A percentile compares a stretch with the other conserved stretches of the same genome.
Conservation (phyloP, 2,113 vertebrate genomes). For the Xiphophorus couchianus region DNA sequence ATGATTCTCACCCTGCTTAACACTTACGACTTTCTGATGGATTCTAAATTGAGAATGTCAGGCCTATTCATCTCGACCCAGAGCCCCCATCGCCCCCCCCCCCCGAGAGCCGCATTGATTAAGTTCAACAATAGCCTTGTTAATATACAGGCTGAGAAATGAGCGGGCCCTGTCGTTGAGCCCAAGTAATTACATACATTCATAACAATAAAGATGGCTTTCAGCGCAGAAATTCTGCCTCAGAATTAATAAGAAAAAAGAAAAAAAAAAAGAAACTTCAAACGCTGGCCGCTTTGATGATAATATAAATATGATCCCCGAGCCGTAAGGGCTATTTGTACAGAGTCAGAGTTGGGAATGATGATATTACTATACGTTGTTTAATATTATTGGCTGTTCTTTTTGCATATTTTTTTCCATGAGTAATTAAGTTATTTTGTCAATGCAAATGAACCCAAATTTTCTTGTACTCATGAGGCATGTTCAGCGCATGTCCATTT, state of each 20-base stretch:
- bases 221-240: slow-evolving; percentile 19
- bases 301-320: slow-evolving; percentile 24
- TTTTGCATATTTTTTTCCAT: not conserved
- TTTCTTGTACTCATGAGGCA: no score
- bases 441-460: no score
- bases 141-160: slow-evolving; percentile 54
- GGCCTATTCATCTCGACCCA: slow-evolving; percentile 60
- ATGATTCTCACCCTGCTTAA: slow-evolving; percentile 58
- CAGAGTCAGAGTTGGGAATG: not conserved
- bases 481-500: no score
- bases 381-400: not conserved
- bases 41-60: slow-evolving; percentile 62
- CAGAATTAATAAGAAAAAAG: slow-evolving; percentile 27
- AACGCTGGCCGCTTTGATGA: slow-evolving; percentile 17
- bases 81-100: slow-evolving; percentile 5
- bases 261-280: not conserved
- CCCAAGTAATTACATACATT: slow-evolving; percentile 49
- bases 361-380: not conserved
- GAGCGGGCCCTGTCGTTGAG: slow-evolving; percentile 25
- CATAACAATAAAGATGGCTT: slow-evolving; percentile 28
- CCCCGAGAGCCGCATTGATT: slow-evolving; percentile 58
- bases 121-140: slow-evolving; percentile 61
- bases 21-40: slow-evolving; percentile 55
- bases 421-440: not conserved
- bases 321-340: slow-evolving; percentile 23